Conservation (phyloP, 2,888 invertebrate genomes). For the Amorpha juglandis region DNA sequence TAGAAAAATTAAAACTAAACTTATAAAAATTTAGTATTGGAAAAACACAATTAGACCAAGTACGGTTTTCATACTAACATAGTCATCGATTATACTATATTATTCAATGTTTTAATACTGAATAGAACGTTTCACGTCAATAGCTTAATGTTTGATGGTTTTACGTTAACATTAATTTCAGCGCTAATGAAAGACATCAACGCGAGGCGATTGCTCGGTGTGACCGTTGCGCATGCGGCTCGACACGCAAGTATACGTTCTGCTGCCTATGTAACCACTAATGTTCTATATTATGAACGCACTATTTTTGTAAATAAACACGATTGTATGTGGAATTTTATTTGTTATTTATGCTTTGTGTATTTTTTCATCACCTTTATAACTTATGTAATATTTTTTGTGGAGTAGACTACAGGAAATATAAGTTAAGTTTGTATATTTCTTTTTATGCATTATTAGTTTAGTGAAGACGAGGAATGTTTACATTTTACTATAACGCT, state of each 20-base stretch:
- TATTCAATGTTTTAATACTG: background rate
- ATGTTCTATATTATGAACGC: background rate
- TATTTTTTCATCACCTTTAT: background rate
- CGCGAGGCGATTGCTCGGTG: conserved; percentile 41
- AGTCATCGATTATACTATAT: too few species aligned
- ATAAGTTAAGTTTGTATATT: too few species aligned
- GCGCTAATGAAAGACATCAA: conserved; percentile 52
- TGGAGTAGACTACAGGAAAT: too few species aligned
- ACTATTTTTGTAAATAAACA: conserved; percentile 8
- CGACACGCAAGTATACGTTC: conserved; percentile 10
- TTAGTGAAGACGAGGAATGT: too few species aligned
- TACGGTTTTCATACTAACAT: too few species aligned
- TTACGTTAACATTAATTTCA: conserved; percentile 2
- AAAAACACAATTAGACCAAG: too few species aligned
- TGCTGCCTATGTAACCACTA: conserved; percentile 1
- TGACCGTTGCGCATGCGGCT: background rate
- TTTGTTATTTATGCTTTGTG: too few species aligned
- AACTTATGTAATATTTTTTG: background rate
- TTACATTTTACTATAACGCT: too few species aligned
- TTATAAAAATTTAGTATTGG: too few species aligned
- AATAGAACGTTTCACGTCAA: background rate
- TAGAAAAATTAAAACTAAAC: too few species aligned
- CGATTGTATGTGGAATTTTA: background rate
- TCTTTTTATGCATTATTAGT: too few species aligned
- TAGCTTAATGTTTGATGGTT: background rate